A percentile compares a stretch with the other conserved stretches of the same genome.
Evolutionary conservation across 2,888 invertebrate species (phyloP).

Genomic region (Microplitis manilae): DNA sequence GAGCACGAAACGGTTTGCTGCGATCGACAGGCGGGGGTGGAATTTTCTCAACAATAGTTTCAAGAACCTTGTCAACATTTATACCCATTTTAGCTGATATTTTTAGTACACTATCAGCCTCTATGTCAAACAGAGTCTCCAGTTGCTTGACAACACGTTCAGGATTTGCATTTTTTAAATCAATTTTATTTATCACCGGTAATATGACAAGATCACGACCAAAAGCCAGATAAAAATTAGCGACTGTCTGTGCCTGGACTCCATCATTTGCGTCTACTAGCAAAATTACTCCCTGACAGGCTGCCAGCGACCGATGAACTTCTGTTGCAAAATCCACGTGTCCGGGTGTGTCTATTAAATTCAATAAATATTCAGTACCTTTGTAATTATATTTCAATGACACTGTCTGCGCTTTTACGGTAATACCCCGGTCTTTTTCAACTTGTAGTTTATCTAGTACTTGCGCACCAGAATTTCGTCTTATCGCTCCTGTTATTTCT

Average conservation of each 20-base stretch:
- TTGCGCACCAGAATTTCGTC: slow-evolving; percentile 79
- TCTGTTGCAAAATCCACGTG: slow-evolving; percentile 99
- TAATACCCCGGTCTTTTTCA: slow-evolving; percentile 96
- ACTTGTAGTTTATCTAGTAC: slow-evolving; percentile 87
- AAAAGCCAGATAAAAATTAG: slow-evolving; percentile 94
- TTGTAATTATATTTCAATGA: slow-evolving; percentile 84
- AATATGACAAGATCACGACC: slow-evolving; percentile 86
- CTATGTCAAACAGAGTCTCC: slow-evolving; percentile 85
- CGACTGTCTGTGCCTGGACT: slow-evolving; percentile 97
- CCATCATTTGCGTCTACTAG: slow-evolving; percentile 97
- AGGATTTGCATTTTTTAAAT: slow-evolving; percentile 91
- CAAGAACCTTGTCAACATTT: slow-evolving; percentile 84
- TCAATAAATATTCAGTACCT: slow-evolving; percentile 84
- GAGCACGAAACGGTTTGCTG: slow-evolving; percentile 80
- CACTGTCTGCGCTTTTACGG: slow-evolving; percentile 97
- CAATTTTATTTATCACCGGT: slow-evolving; percentile 97
- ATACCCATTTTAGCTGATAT: slow-evolving; percentile 94
- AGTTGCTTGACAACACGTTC: slow-evolving; percentile 86
- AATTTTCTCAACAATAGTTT: slow-evolving; percentile 84
- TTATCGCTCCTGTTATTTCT: slow-evolving; percentile 89
- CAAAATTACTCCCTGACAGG: slow-evolving; percentile 95
- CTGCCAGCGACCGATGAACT: slow-evolving; percentile 91
- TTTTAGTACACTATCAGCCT: slow-evolving; percentile 81
- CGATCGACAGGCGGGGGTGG: slow-evolving; percentile 81
- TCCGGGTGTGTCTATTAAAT: slow-evolving; percentile 98